Evolutionary conservation across 2,797 vertebrate species (phyloP).

Genomic region (Macropus fuliginosus): DNA sequence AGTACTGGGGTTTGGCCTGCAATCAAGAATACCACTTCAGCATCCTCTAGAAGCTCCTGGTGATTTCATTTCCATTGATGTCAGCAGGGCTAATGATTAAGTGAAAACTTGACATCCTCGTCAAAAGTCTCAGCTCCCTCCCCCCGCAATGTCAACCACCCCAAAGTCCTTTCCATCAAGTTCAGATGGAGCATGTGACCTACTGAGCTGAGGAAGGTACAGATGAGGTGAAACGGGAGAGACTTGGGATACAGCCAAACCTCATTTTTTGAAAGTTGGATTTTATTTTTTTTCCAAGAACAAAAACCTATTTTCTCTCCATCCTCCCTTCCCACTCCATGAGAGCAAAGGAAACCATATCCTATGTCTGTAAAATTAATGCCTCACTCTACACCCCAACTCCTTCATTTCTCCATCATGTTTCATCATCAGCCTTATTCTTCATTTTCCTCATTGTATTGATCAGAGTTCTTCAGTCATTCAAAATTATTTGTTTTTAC

Average conservation of each 20-base stretch:
- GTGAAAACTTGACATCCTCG: conserved; percentile 52
- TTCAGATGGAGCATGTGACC: neutral
- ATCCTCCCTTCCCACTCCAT: neutral
- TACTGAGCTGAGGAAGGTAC: neutral
- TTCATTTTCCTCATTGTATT: neutral
- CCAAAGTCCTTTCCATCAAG: neutral
- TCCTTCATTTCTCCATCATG: neutral
- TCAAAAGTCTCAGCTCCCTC: conserved; percentile 11
- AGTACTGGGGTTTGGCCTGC: neutral
- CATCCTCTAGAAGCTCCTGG: fast-evolving
- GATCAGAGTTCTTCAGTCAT: neutral
- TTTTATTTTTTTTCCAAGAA: neutral
- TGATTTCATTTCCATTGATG: conserved; percentile 52
- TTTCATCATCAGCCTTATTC: neutral
- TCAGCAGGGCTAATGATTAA: conserved; percentile 73
- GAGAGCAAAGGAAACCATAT: neutral
- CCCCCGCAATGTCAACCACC: neutral
- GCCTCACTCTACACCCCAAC: neutral
- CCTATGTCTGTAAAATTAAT: neutral
- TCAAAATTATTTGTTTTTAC: neutral
- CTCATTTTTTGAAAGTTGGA: neutral
- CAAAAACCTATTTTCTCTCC: neutral
- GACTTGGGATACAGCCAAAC: neutral
- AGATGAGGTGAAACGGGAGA: neutral
- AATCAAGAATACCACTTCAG: neutral